A percentile compares a stretch with the other conserved stretches of the same genome.
phyloP scores from a whole-genome alignment of 1,140 invertebrate genomes.

The Drosophila kikkawai region DNA sequence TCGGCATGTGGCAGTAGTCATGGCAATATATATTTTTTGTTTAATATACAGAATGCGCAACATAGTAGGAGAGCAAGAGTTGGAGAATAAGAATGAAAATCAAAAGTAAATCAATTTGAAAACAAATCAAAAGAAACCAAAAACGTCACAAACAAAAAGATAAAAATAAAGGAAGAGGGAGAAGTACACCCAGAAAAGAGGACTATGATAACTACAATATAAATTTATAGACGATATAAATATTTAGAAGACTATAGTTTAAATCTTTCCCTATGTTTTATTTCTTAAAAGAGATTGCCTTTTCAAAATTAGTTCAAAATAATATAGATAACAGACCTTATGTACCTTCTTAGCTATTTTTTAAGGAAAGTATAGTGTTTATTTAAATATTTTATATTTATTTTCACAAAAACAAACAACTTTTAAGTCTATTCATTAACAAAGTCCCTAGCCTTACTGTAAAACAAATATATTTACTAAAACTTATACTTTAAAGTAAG shows the following conservation, averaged over 20 bases:
- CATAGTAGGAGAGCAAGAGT: slow-evolving; percentile 43
- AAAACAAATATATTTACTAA: not conserved
- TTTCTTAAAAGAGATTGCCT: not conserved
- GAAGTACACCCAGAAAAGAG: not conserved
- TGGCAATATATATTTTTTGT: slow-evolving; percentile 22
- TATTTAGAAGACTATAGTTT: not conserved
- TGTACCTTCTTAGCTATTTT: not conserved
- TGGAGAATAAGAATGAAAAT: slow-evolving; percentile 50
- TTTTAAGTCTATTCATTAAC: not conserved
- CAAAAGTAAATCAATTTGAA: slow-evolving; percentile 45
- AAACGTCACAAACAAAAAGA: slow-evolving; percentile 17
- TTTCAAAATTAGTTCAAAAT: not conserved
- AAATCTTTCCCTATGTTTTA: no score
- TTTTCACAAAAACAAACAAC: not conserved
- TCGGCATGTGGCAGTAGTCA: slow-evolving; percentile 23
- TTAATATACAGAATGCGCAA: slow-evolving; percentile 49
- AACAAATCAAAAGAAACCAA: slow-evolving; percentile 34
- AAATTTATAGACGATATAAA: not conserved
- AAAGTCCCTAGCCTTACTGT: not conserved
- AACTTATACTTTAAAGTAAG: not conserved
- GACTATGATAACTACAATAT: not conserved
- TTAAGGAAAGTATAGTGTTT: not conserved
- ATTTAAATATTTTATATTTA: not conserved
- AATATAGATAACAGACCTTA: not conserved
- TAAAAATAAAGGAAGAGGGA: not conserved